Percentiles rank a stretch among this genome's conserved stretches.
Conservation (phyloP, 2,113 vertebrate species). For the Numida meleagris region DNA sequence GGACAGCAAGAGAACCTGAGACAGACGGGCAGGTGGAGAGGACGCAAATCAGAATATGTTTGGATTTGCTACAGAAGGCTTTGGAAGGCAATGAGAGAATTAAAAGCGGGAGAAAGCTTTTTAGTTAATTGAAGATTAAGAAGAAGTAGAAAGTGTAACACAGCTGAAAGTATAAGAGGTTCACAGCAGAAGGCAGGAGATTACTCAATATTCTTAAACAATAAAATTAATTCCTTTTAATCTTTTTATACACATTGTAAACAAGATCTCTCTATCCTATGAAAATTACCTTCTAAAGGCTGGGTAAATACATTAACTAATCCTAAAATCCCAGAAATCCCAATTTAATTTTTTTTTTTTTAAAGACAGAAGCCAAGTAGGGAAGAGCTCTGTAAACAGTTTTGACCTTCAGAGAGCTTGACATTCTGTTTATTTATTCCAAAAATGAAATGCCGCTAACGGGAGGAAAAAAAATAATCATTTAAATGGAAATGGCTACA, state of each 20-base stretch:
- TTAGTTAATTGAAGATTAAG: conserved; percentile 50
- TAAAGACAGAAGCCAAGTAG: conserved; percentile 6
- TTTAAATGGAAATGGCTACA: conserved; percentile 20
- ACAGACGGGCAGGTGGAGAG: background rate
- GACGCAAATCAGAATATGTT: background rate
- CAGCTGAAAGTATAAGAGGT: background rate
- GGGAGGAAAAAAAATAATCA: background rate
- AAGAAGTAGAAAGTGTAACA: conserved; percentile 23
- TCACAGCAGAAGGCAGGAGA: conserved; percentile 63
- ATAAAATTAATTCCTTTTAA: conserved; percentile 77
- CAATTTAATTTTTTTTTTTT: background rate
- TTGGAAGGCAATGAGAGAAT: background rate
- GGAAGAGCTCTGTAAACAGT: conserved; percentile 18
- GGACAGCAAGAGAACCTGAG: background rate
- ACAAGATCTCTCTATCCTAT: conserved; percentile 61
- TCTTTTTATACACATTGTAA: conserved; percentile 69
- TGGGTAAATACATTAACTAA: conserved; percentile 68
- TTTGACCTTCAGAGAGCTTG: conserved; percentile 5
- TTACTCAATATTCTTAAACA: conserved; percentile 68
- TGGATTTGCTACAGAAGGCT: background rate
- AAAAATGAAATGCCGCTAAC: background rate
- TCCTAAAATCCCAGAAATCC: conserved; percentile 58
- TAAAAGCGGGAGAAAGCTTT: conserved; percentile 39
- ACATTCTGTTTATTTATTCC: background rate
- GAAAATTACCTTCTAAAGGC: conserved; percentile 71